Conservation (phyloP, 1,140 invertebrate genomes). For the Cydia fagiglandana region DNA sequence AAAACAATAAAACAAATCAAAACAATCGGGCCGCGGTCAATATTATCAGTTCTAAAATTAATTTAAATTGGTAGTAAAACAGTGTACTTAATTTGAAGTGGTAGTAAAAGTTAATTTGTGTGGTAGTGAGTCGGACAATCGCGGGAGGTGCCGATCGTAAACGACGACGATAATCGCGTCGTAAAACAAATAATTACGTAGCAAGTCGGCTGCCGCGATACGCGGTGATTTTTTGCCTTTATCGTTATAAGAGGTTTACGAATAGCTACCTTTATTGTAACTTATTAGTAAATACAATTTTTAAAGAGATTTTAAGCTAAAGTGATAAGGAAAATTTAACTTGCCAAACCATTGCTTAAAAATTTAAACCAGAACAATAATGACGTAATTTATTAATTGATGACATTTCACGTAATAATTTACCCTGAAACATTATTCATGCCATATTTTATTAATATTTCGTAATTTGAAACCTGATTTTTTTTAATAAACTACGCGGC, state of each 20-base stretch:
- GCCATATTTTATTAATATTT: too few relatives aligned
- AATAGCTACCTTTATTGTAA: not conserved
- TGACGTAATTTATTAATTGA: too few relatives aligned
- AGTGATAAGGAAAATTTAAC: too few relatives aligned
- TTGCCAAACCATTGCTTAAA: too few relatives aligned
- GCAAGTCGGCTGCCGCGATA: slow-evolving; percentile 39
- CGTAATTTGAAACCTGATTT: too few relatives aligned
- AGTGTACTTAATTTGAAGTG: slow-evolving; percentile 60
- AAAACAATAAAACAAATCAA: slow-evolving; percentile 13
- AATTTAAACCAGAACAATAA: too few relatives aligned
- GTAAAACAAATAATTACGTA: slow-evolving; percentile 75
- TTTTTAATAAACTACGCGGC: too few relatives aligned
- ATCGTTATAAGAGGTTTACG: not conserved
- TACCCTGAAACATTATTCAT: too few relatives aligned
- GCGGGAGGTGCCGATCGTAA: slow-evolving; percentile 71
- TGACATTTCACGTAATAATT: too few relatives aligned
- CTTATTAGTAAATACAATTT: not conserved
- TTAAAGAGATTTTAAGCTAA: too few relatives aligned
- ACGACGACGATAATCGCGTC: slow-evolving; percentile 71
- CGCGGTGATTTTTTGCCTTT: slow-evolving; percentile 23
- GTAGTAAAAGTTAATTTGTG: slow-evolving; percentile 43
- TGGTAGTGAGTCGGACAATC: slow-evolving; percentile 51
- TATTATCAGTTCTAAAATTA: slow-evolving; percentile 21
- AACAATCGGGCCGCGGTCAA: slow-evolving; percentile 3
- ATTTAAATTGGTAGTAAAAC: slow-evolving; percentile 25